A percentile compares a stretch with the other conserved stretches of the same genome.
Evolutionary conservation across 2,113 vertebrate species (phyloP).

Genomic region (Erythrocebus patas): DNA sequence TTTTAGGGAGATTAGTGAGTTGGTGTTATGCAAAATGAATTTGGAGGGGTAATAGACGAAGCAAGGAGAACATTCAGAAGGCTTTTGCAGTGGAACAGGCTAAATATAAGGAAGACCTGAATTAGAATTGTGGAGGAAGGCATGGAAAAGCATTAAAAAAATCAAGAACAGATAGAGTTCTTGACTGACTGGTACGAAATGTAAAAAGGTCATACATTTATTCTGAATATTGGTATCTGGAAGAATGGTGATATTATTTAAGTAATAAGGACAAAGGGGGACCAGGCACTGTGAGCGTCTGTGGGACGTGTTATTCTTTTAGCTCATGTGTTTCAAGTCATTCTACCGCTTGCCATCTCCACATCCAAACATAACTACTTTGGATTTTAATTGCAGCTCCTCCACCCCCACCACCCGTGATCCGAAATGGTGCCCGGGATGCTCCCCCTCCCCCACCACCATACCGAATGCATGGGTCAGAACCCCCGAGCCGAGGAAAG

Average conservation of each 20-base stretch:
- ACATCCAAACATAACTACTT: not conserved
- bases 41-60: not conserved
- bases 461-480: slow-evolving; percentile 87
- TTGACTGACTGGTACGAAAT: not conserved
- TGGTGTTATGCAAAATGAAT: not conserved
- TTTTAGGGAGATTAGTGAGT: not conserved
- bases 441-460: slow-evolving; percentile 92
- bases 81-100: not conserved
- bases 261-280: not conserved
- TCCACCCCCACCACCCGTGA: slow-evolving; percentile 79
- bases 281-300: too few relatives aligned
- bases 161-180: not conserved
- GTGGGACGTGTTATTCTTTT: not conserved
- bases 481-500: slow-evolving; percentile 86
- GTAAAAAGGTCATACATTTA: not conserved
- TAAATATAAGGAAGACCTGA: not conserved
- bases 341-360: not conserved
- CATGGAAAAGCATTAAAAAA: not conserved
- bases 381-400: slow-evolving; percentile 81
- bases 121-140: slow-evolving; percentile 39
- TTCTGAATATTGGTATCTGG: not conserved
- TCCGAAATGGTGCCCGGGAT: slow-evolving; percentile 90
- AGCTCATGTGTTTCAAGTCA: not conserved
- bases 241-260: not conserved
- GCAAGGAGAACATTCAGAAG: not conserved